A percentile compares a stretch with the other conserved stretches of the same genome.
Conservation (phyloP, 1,140 invertebrate genomes). For the Pygmarrhopalites habei region DNA sequence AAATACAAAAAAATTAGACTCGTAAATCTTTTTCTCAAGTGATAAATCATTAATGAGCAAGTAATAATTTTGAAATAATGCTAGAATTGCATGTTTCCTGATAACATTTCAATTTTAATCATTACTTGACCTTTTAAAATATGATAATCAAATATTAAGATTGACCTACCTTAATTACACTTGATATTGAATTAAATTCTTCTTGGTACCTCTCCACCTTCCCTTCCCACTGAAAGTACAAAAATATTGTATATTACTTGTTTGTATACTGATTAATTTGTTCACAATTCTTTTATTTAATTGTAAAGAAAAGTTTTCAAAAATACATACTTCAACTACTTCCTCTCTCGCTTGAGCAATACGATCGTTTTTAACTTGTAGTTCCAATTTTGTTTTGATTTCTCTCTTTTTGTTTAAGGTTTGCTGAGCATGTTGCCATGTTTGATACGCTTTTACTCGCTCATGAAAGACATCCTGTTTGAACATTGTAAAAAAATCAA, state of each 20-base stretch:
- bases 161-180: constrained; percentile 95
- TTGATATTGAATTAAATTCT: constrained; percentile 93
- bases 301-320: too few species aligned
- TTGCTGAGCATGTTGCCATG: constrained; percentile 93
- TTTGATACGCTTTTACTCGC: constrained; percentile 93
- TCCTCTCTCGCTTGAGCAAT: constrained; percentile 80
- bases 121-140: too few species aligned
- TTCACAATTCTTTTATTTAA: too few species aligned
- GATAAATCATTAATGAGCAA: too few species aligned
- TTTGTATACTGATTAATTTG: neutral
- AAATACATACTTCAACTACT: constrained; percentile 83
- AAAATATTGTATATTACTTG: constrained; percentile 5
- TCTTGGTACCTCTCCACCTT: constrained; percentile 94
- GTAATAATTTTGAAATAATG: too few species aligned
- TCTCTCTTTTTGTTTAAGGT: constrained; percentile 91
- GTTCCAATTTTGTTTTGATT: constrained; percentile 82
- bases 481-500: constrained; percentile 21
- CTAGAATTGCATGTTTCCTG: too few species aligned
- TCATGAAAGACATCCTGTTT: constrained; percentile 91
- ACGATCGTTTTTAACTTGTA: constrained; percentile 80
- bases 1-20: too few species aligned
- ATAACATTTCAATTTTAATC: too few species aligned
- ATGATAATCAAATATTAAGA: too few species aligned
- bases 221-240: constrained; percentile 69
- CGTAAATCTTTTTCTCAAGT: too few species aligned